phyloP scores from a whole-genome alignment of 1,140 invertebrate genomes.

The Drosophila sproati region DNA sequence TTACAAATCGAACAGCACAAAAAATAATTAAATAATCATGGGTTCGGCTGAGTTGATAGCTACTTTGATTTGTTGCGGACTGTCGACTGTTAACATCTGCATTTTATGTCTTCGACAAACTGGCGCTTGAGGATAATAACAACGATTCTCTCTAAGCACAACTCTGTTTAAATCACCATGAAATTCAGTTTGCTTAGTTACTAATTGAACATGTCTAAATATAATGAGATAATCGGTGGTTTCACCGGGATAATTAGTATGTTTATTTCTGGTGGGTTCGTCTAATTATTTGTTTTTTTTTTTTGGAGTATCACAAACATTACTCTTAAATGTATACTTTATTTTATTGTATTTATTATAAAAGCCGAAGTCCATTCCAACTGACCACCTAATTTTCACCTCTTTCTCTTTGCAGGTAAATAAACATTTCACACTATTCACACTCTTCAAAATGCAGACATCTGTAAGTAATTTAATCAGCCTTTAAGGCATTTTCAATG shows the following conservation, averaged over 20 bases:
- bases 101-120: background rate
- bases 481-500: conserved; percentile 29
- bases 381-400: background rate
- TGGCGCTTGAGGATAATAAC: too few relatives aligned
- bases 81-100: background rate
- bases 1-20: background rate
- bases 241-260: background rate
- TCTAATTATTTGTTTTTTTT: too few relatives aligned
- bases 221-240: background rate
- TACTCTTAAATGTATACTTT: too few relatives aligned
- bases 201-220: background rate
- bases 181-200: background rate
- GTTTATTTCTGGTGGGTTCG: background rate
- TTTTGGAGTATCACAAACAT: too few relatives aligned
- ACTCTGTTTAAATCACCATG: background rate
- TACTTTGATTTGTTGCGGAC: background rate
- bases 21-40: background rate
- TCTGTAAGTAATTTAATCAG: conserved; percentile 68
- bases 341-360: too few relatives aligned
- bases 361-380: background rate
- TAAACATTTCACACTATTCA: background rate
- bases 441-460: background rate
- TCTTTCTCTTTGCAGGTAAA: conserved; percentile 67
- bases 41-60: background rate
- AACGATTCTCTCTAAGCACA: too few relatives aligned